Conservation (phyloP, 2,113 vertebrate species). For the Laterallus jamaicensis region DNA sequence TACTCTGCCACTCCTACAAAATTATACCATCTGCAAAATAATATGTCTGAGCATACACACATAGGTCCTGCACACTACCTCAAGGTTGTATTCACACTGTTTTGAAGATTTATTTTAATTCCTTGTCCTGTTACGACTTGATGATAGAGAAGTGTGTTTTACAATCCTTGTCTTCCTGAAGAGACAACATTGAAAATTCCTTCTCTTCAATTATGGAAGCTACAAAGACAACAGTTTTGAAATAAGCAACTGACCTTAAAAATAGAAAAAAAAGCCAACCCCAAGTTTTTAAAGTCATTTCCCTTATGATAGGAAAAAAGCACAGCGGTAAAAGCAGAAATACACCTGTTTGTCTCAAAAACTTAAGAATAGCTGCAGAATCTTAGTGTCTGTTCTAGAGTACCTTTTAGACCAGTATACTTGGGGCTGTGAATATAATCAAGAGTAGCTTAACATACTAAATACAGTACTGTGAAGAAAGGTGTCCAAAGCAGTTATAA, state of each 20-base stretch:
- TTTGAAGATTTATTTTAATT: not conserved
- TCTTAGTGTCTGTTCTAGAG: not conserved
- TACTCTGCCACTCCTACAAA: not conserved
- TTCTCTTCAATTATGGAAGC: not conserved
- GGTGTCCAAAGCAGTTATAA: not conserved
- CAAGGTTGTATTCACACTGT: not conserved
- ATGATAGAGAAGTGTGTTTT: not conserved
- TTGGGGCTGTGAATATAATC: not conserved
- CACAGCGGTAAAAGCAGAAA: not conserved
- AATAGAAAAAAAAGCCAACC: not conserved
- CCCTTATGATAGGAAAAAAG: not conserved
- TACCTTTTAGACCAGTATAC: not conserved
- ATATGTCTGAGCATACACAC: not conserved
- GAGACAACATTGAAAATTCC: not conserved
- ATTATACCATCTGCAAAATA: not conserved
- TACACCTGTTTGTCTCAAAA: not conserved
- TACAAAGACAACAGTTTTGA: not conserved
- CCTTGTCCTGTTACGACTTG: accelerated
- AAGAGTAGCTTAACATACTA: not conserved
- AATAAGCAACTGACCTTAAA: not conserved
- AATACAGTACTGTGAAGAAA: not conserved
- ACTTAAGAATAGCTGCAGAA: not conserved
- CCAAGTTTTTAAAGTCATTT: not conserved
- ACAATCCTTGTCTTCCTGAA: not conserved
- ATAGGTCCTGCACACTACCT: not conserved